These are phyloP conservation scores for Palythoa grandis DNA, from an alignment of 92 coral and sea anemone species.

Conservation along the genomic window DNA sequence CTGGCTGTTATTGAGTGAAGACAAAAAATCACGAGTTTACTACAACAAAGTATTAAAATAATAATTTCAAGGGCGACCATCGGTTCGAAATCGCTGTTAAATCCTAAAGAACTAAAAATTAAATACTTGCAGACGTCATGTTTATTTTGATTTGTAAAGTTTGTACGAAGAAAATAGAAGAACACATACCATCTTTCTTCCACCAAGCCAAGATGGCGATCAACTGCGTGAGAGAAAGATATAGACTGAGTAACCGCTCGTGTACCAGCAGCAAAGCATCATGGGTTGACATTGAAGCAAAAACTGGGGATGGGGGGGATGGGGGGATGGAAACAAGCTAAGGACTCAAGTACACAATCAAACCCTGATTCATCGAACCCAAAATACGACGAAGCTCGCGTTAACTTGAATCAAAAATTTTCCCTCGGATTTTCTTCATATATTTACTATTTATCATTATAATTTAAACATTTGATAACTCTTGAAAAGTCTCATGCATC, in stretches of 20 bases:
- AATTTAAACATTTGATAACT: no score
- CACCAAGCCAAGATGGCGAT: constrained; percentile 31
- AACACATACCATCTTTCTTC: constrained; percentile 38
- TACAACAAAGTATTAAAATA: background rate
- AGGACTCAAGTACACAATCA: no score
- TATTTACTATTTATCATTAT: no score
- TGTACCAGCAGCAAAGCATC: background rate
- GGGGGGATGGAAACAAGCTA: no score
- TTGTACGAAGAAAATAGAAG: background rate
- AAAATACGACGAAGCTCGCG: no score
- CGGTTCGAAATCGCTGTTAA: background rate
- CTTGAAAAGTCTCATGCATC: no score
- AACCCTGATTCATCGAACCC: no score
- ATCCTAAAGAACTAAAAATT: background rate
- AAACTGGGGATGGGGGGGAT: no score
- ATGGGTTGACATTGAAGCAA: constrained; percentile 1
- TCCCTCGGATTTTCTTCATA: no score
- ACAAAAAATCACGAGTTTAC: constrained; percentile 13
- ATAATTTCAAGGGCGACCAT: background rate
- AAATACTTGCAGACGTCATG: no score
- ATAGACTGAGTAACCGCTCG: constrained; percentile 29
- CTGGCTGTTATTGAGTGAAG: constrained; percentile 67
- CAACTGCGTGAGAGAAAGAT: background rate
- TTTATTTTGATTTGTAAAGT: no score
- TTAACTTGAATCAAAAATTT: no score